Conservation (phyloP, 1,140 invertebrate genomes). For the Drosophila ohnishii region DNA sequence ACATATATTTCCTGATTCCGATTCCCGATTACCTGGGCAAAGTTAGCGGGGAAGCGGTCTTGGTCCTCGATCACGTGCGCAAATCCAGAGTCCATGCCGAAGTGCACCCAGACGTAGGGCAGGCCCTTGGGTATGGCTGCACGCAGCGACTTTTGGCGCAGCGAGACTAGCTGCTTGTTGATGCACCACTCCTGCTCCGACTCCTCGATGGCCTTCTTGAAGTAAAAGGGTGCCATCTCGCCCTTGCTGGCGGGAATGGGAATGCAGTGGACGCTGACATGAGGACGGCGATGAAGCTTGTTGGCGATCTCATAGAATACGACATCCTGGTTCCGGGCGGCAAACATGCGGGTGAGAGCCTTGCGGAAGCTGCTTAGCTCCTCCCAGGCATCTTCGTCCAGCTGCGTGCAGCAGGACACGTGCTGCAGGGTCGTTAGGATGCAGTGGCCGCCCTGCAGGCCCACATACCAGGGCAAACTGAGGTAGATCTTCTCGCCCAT, state of each 20-base stretch:
- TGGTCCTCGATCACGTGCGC: conserved; percentile 99
- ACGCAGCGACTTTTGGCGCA: conserved; percentile 89
- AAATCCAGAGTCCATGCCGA: conserved; percentile 94
- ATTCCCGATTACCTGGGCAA: conserved; percentile 90
- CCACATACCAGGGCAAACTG: conserved; percentile 89
- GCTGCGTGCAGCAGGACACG: conserved; percentile 88
- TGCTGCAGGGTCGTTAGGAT: conserved; percentile 94
- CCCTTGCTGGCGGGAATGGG: conserved; percentile 88
- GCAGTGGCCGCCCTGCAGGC: conserved; percentile 94
- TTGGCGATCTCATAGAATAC: conserved; percentile 96
- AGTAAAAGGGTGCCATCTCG: conserved; percentile 95
- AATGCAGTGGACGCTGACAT: conserved; percentile 95
- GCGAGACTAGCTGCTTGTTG: conserved; percentile 97
- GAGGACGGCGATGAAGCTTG: conserved; percentile 89
- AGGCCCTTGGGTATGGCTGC: conserved; percentile 95
- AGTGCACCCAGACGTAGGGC: conserved; percentile 96
- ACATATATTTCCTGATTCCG: conserved; percentile 2
- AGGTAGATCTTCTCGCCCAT: conserved; percentile 92
- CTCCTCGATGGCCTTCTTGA: conserved; percentile 98
- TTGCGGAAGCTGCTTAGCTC: conserved; percentile 92
- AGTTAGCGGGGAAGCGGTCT: conserved; percentile 92
- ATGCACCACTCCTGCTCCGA: conserved; percentile 97
- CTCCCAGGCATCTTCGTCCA: conserved; percentile 97
- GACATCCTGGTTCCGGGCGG: conserved; percentile 88
- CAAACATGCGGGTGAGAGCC: conserved; percentile 91